These are phyloP conservation scores for Incurvaria masculella DNA, from an alignment of 2,888 invertebrate species.

Conservation along the genomic window DNA sequence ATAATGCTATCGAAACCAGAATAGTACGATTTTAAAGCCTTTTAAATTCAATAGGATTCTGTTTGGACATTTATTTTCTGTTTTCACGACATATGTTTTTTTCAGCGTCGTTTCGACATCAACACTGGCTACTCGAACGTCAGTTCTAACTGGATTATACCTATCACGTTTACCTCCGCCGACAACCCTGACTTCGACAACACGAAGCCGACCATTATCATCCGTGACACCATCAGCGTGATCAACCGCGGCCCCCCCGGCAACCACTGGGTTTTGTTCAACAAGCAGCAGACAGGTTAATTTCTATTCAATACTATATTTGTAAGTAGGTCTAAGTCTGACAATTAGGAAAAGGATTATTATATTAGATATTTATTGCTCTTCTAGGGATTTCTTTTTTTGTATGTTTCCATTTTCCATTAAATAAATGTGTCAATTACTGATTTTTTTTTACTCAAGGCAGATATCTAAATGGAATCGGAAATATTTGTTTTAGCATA, in stretches of 20 bases:
- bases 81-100: constrained; percentile 8
- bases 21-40: too few species aligned
- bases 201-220: constrained; percentile 42
- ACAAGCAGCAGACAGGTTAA: constrained; percentile 58
- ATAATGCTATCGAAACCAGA: too few species aligned
- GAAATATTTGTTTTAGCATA: too few species aligned
- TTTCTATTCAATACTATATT: constrained; percentile 13
- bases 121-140: constrained; percentile 31
- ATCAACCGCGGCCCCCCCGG: constrained; percentile 30
- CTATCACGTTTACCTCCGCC: constrained; percentile 37
- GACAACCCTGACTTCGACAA: constrained; percentile 37
- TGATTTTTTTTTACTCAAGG: too few species aligned
- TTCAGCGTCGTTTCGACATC: constrained; percentile 50
- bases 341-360: too few species aligned
- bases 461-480: too few species aligned
- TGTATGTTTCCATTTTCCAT: too few species aligned
- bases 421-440: too few species aligned
- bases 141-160: constrained; percentile 37
- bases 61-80: not conserved
- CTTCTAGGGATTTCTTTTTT: too few species aligned
- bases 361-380: too few species aligned
- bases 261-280: constrained; percentile 59
- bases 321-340: constrained; percentile 16
- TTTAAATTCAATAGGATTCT: not conserved
- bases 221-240: constrained; percentile 25